Percentiles rank a stretch among this genome's conserved stretches.
Evolutionary conservation across 2,113 vertebrate species (phyloP).

Genomic region (Ivindomyrus marchei): DNA sequence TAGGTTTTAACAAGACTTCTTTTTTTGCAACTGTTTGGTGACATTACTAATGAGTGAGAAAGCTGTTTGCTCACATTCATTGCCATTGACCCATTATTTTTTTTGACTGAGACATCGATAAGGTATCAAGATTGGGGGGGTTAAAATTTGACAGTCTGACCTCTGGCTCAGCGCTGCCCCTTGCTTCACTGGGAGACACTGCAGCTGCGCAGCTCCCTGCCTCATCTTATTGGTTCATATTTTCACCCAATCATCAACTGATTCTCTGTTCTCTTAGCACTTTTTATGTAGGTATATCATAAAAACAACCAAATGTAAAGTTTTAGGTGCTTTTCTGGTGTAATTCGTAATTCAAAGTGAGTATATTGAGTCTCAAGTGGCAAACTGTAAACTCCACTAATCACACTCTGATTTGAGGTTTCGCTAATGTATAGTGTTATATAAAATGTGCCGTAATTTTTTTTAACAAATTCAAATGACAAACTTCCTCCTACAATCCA

Average conservation of each 20-base stretch:
- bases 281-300: not conserved
- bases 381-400: not conserved
- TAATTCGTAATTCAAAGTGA: not conserved
- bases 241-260: not conserved
- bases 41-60: not conserved
- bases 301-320: not conserved
- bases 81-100: not conserved
- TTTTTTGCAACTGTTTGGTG: not conserved
- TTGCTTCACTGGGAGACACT: not conserved
- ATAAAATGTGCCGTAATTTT: not conserved
- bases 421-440: not conserved
- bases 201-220: not conserved
- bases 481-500: not conserved
- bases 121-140: not conserved
- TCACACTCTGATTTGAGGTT: not conserved
- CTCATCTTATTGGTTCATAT: not conserved
- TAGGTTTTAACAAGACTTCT: not conserved
- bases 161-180: not conserved
- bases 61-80: not conserved
- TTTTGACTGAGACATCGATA: not conserved
- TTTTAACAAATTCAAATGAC: not conserved
- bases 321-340: not conserved
- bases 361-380: not conserved
- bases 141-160: not conserved
- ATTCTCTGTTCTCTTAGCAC: not conserved